Percentiles rank a stretch among this genome's conserved stretches.
Evolutionary conservation across 2,888 invertebrate genomes (phyloP).

Genomic region (Phyto melanocephala): DNA sequence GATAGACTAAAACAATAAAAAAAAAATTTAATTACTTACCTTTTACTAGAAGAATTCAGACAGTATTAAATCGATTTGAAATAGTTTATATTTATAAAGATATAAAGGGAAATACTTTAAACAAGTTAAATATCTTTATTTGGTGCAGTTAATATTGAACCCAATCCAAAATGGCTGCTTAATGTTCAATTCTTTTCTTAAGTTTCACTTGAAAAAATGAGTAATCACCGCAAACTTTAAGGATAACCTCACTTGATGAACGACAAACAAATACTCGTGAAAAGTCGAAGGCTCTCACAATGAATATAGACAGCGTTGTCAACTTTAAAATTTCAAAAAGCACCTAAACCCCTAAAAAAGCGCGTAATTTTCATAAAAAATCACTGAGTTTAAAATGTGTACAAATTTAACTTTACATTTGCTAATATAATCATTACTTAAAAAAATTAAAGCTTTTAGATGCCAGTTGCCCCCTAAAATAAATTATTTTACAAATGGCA

Average conservation of each 20-base stretch:
- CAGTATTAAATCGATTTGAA: not conserved
- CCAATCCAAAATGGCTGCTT: slow-evolving; percentile 61
- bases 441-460: no score
- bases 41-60: not conserved
- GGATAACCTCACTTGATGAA: slow-evolving; percentile 51
- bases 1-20: not conserved
- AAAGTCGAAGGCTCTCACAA: not conserved
- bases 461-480: no score
- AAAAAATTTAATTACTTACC: slow-evolving; percentile 11
- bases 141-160: no score
- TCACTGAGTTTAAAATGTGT: no score
- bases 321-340: no score
- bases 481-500: no score
- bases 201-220: slow-evolving; percentile 30
- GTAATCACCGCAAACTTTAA: not conserved
- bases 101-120: no score
- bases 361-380: no score
- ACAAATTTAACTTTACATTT: no score
- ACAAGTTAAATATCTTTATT: no score
- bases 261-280: slow-evolving; percentile 55
- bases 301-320: not conserved
- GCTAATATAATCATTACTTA: no score
- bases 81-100: not conserved
- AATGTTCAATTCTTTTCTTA: slow-evolving; percentile 22
- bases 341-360: no score